Base-by-base conservation (phyloP, 2,797 vertebrate genomes). In the Poeciliopsis infans region DNA sequence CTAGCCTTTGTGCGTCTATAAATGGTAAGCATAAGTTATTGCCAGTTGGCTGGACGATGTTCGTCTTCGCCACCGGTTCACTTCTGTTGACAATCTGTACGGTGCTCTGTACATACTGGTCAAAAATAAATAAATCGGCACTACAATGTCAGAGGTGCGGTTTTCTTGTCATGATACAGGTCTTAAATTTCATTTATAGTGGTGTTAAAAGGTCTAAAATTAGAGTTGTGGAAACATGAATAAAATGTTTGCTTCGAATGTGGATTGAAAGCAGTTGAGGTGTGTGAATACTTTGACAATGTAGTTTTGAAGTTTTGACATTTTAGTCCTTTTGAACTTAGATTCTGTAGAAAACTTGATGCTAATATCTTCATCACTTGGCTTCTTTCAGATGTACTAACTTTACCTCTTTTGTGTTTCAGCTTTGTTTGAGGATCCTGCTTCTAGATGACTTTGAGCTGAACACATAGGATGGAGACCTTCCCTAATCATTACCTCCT, bases 371-470 rank as follows among this genome's bases (percentile, higher is more conserved):
- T 66, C 64, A 51, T 51, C 45, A 68, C 16, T 57, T 16, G 2
- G 5, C 8, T 41, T 6, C 31, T 55, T 74, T 64, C 33, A 74
- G 20, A 28, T 66, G 10, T 18, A 23, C n/a, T 82, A 41, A 84
- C 4, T 0, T 25, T 59, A 39, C 20, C 18, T 12, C 28, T 49
- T 59, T 43, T 66, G 13, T 83, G 25, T 28, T 41, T 89, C 91
- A 96, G 96, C 96, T 78, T 89, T 96, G 84, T 94, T 95, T 25
- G 96, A 96, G 78, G 95, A 96, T 82, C 76, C 93, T 11, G 84
- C 88, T 57, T 83, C 87, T 3, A 94, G 95, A 92, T 96, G 94
- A 96, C 51, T 70, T 25, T 41, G 28, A 77, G 78, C 81, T 72
- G 25, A 77, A 84, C 80, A 36, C 76, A 45, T 7, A 16, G 7